Evolutionary conservation across 2,888 invertebrate genomes (phyloP).

Genomic region (Sinhomidia bicolor): DNA sequence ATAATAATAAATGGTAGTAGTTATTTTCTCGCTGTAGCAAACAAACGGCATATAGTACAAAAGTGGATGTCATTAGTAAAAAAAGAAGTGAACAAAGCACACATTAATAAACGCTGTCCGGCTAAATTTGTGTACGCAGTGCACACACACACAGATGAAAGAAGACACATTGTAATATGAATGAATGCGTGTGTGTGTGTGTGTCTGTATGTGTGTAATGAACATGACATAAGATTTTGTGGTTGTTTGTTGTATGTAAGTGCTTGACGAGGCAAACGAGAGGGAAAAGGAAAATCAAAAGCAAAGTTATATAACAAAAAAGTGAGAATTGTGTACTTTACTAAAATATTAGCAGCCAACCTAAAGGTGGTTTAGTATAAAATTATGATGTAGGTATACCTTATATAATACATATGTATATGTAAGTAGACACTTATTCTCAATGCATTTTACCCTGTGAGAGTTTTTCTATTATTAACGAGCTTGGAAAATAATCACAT

Average conservation of each 20-base stretch:
- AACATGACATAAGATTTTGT: conserved; percentile 19
- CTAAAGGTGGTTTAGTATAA: no score
- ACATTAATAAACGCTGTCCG: conserved; percentile 15
- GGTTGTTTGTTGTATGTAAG: conserved; percentile 52
- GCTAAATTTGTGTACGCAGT: conserved; percentile 3
- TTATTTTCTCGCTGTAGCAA: no score
- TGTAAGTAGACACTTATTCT: no score
- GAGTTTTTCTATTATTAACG: conserved; percentile 49
- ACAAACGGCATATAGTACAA: not conserved
- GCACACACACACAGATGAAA: conserved; percentile 17
- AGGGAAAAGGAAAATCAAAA: not conserved
- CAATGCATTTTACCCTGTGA: conserved; percentile 10
- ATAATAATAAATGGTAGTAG: no score
- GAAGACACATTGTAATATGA: not conserved
- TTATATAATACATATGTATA: not conserved
- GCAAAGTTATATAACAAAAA: conserved; percentile 32
- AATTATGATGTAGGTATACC: not conserved
- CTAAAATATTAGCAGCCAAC: no score
- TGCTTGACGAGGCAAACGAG: conserved; percentile 38
- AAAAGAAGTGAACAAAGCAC: conserved; percentile 31
- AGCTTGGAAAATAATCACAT: conserved; percentile 59
- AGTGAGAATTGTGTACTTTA: no score
- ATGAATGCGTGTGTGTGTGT: not conserved
- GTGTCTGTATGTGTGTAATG: no score
- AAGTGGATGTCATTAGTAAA: not conserved